Conservation (phyloP, 1,140 invertebrate genomes). For the Gerris buenoi region DNA sequence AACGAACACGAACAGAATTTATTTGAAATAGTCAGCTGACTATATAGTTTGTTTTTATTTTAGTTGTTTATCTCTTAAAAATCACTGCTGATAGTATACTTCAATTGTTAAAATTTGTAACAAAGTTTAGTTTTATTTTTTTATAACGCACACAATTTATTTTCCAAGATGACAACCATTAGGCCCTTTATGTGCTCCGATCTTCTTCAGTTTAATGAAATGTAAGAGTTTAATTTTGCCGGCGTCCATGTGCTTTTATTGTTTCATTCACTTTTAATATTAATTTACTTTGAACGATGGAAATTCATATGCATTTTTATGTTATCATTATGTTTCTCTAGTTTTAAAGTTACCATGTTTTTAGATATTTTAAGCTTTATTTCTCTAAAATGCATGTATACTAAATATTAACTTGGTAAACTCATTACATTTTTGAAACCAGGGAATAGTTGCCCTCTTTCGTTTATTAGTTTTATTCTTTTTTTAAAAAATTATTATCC, state of each 20-base stretch:
- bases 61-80: too few species aligned
- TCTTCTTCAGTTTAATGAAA: constrained; percentile 89
- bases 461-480: too few species aligned
- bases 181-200: constrained; percentile 86
- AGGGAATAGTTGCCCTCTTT: too few species aligned
- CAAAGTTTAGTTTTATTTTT: neutral
- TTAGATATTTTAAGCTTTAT: neutral
- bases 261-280: neutral
- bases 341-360: neutral
- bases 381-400: neutral
- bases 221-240: constrained; percentile 45
- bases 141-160: neutral
- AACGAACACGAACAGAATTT: neutral
- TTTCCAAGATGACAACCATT: constrained; percentile 66
- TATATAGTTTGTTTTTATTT: too few species aligned
- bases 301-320: neutral
- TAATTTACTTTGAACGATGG: neutral
- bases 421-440: too few species aligned
- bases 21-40: too few species aligned
- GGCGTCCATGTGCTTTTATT: too few species aligned
- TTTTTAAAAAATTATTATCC: too few species aligned
- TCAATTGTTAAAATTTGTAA: neutral
- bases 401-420: too few species aligned
- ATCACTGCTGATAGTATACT: neutral
- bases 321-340: neutral